These are phyloP conservation scores for Melanostoma mellinum DNA, from an alignment of 2,888 invertebrate species.

Conservation along the genomic window DNA sequence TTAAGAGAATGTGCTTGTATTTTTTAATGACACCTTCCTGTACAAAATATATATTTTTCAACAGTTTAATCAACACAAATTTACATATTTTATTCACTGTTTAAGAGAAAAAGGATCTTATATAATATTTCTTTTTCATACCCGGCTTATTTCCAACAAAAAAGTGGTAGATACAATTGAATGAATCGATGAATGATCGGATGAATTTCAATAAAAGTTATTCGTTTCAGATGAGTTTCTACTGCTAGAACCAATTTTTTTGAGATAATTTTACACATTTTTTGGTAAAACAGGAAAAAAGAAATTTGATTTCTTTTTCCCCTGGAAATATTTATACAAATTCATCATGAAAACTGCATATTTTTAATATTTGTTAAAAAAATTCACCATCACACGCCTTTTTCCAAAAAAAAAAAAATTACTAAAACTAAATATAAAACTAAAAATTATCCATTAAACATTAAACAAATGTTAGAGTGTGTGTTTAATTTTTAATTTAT, in stretches of 20 bases:
- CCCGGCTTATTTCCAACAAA: constrained; percentile 22
- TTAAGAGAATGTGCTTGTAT: constrained; percentile 6
- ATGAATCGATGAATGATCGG: constrained; percentile 15
- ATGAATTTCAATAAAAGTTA: constrained; percentile 12
- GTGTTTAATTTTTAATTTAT: constrained; percentile 50
- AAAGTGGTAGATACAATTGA: constrained; percentile 1
- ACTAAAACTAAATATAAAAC: constrained; percentile 62
- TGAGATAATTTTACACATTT: background rate
- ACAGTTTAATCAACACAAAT: constrained; percentile 15
- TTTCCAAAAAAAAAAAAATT: constrained; percentile 47
- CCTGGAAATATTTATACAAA: constrained; percentile 5
- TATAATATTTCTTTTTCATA: background rate
- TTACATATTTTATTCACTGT: background rate
- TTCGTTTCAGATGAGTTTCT: background rate
- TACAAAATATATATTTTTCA: constrained; percentile 37
- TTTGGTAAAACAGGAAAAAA: constrained; percentile 14
- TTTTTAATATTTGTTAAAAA: constrained; percentile 44
- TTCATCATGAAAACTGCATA: constrained; percentile 42
- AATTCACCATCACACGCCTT: constrained; percentile 67
- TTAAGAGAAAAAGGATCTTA: constrained; percentile 7
- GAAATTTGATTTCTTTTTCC: constrained; percentile 54
- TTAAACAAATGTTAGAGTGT: constrained; percentile 56
- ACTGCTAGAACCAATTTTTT: too few species aligned
- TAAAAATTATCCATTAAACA: constrained; percentile 56
- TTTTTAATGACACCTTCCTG: background rate